Evolutionary conservation across 2,888 invertebrate species (phyloP), one percentile per base, ranked within the genome.

Genomic region (Rhagonycha lutea): DNA sequence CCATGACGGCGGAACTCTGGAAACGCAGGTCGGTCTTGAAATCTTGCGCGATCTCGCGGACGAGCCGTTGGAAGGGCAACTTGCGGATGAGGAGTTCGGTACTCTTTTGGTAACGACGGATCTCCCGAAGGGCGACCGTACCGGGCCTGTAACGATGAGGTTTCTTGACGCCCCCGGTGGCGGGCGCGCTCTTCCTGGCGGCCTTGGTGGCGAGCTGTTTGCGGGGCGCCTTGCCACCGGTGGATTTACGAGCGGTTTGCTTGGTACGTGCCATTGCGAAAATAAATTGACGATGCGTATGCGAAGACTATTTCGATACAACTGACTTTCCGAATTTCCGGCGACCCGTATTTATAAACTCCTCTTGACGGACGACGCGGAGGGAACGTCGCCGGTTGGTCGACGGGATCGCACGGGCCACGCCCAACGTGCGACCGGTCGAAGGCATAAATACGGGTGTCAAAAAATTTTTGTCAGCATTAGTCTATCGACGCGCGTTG

Each of bases 81-180:
- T 98, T 98, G 85, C 97, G 94, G 90, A 98, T 98, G 83, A 98
- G 90, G 92, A 98, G 92, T 89, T 98, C 98, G 4, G 98, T 98
- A 1, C 96, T 96, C 88, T 98, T 98, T 89, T 98, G 98, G 88
- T 98, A 98, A 89, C 97, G 94, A 90, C 98, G 93, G 88, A 98
- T 98, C 92, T 98, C 98, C 90, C 98, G 93, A 85, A 98, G 94
- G 80, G 98, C 98, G 78, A 98, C 98, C 32, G 98, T 98, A 90
- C 98, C 98, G 79, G 97, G 97, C 87, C 97, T 95, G 89, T 97
- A 97, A 91, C 97, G 94, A 94, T 98, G 97, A 80, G 97, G 97
- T 88, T 98, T 98, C 92, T 98, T 98, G 1, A 98, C 97, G 82
- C 97, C 97, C 82, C 97, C 97, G 83, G 97, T 97, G 81, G 97